phyloP scores from a whole-genome alignment of 2,797 vertebrate genomes.

The Brachyalestes nurse region DNA sequence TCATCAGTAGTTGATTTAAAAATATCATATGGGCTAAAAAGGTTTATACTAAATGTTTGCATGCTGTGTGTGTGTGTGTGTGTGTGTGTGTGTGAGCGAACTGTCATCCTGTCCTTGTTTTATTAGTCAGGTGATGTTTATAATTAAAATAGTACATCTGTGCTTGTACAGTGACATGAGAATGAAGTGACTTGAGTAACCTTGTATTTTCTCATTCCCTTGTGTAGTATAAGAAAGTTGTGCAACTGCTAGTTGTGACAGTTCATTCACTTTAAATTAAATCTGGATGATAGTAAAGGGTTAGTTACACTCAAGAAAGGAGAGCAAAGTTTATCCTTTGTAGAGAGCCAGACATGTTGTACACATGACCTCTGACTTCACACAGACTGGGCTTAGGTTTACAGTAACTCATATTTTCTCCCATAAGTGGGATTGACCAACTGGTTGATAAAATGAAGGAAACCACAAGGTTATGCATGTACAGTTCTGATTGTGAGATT shows the following conservation, averaged over 20 bases:
- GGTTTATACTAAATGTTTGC: no score
- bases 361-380: background rate
- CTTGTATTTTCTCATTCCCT: no score
- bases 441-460: background rate
- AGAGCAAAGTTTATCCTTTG: background rate
- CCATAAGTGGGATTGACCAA: background rate
- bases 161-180: no score
- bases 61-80: background rate
- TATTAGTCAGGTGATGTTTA: background rate
- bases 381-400: background rate
- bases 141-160: no score
- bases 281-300: background rate
- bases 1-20: no score
- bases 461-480: background rate
- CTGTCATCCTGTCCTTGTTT: background rate
- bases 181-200: no score
- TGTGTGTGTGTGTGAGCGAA: background rate
- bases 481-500: background rate
- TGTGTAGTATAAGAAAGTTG: background rate
- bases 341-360: background rate
- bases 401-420: background rate
- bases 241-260: no score
- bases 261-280: no score
- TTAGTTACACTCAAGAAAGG: background rate
- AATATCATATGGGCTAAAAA: no score